These are phyloP conservation scores for Ypsolopha sequella DNA, from an alignment of 2,888 invertebrate genomes.

Conservation along the genomic window DNA sequence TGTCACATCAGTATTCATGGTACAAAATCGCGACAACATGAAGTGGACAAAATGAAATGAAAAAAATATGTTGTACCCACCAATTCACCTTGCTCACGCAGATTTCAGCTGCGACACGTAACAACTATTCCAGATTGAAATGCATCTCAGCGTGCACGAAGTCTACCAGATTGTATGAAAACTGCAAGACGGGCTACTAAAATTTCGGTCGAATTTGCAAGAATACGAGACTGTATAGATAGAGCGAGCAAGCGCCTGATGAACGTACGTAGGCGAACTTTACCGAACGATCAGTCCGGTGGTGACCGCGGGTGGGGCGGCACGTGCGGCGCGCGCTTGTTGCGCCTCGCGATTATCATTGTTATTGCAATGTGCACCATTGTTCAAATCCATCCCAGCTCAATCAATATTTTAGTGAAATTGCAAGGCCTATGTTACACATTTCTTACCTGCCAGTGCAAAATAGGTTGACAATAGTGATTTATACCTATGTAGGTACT, in stretches of 20 bases:
- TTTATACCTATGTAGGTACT: conserved; percentile 23
- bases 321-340: conserved; percentile 44
- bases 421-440: conserved; percentile 37
- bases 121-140: not conserved
- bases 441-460: conserved; percentile 25
- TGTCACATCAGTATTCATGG: not conserved
- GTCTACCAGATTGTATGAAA: not conserved
- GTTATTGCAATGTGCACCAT: conserved; percentile 52
- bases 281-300: conserved; percentile 38
- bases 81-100: conserved; percentile 27
- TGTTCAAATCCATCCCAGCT: conserved; percentile 53
- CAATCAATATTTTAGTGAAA: conserved; percentile 52
- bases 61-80: conserved; percentile 24
- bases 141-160: not conserved
- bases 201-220: not conserved
- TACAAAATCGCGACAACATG: conserved; percentile 19
- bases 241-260: not conserved
- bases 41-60: conserved; percentile 37
- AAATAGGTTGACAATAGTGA: conserved; percentile 30
- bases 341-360: conserved; percentile 62
- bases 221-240: not conserved
- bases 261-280: not conserved
- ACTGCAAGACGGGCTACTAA: not conserved
- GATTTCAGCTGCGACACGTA: conserved; percentile 2
- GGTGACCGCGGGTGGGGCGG: conserved; percentile 66